Evolutionary conservation across 1,140 invertebrate species (phyloP).

Genomic region (Drosophila simulans): DNA sequence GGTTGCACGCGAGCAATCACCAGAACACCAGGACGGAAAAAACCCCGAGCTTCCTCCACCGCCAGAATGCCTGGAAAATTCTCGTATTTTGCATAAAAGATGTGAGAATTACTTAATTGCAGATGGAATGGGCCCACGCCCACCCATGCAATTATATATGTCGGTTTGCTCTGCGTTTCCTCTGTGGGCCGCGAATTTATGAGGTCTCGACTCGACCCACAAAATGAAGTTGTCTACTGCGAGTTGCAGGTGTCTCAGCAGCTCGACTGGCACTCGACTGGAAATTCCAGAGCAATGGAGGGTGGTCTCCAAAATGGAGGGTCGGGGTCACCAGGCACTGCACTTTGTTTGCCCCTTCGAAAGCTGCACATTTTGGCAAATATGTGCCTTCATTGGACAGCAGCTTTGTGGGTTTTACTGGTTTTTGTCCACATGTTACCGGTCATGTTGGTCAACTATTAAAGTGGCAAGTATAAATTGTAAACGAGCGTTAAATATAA

Average conservation of each 20-base stretch:
- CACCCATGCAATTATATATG: conserved; percentile 32
- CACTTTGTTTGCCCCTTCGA: conserved; percentile 37
- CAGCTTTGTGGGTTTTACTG: background rate
- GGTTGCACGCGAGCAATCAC: conserved; percentile 79
- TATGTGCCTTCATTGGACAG: conserved; percentile 27
- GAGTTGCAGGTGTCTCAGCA: conserved; percentile 11
- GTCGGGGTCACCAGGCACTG: conserved; percentile 14
- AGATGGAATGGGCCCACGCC: conserved; percentile 37
- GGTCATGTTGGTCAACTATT: conserved; percentile 37
- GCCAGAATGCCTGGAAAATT: conserved; percentile 41
- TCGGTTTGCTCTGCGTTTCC: conserved; percentile 41
- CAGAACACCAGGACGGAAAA: conserved; percentile 29
- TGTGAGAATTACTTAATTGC: conserved; percentile 84
- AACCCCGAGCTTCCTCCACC: background rate
- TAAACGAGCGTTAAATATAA: too few species aligned
- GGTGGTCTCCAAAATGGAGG: conserved; percentile 1
- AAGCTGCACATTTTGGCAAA: conserved; percentile 32
- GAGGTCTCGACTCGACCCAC: conserved; percentile 54
- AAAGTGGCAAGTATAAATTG: background rate
- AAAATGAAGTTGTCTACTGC: conserved; percentile 78
- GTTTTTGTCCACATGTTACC: conserved; percentile 38
- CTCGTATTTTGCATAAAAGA: conserved; percentile 80
- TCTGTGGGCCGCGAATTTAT: conserved; percentile 65
- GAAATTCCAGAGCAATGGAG: background rate
- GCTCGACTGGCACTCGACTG: conserved; percentile 7